phyloP scores from a whole-genome alignment of 2,797 vertebrate genomes.

The Lindbergichthys nudifrons region DNA sequence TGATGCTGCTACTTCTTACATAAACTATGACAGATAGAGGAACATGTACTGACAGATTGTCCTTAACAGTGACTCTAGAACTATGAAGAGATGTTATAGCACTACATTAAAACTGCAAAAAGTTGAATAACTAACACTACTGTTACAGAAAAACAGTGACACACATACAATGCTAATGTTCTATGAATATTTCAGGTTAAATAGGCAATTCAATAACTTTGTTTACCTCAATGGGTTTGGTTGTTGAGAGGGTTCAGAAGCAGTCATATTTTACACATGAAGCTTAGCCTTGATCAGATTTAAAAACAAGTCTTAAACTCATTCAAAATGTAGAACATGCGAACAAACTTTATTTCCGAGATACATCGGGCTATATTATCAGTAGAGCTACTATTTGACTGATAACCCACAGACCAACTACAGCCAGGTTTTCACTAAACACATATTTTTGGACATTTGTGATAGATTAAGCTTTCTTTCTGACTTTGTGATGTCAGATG shows the following conservation, averaged over 20 bases:
- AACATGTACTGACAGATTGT: not conserved
- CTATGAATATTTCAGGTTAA: slow-evolving; percentile 16
- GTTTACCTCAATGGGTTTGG: not conserved
- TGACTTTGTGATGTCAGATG: too few species aligned
- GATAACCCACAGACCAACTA: too few species aligned
- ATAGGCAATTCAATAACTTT: slow-evolving; percentile 15
- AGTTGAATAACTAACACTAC: not conserved
- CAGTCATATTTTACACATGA: slow-evolving; percentile 31
- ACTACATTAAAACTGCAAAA: not conserved
- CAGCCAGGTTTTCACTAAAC: too few species aligned
- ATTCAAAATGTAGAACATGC: not conserved
- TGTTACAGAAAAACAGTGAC: slow-evolving; percentile 6
- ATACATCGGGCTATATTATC: not conserved
- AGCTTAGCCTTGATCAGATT: slow-evolving; percentile 23
- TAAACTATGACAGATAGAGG: not conserved
- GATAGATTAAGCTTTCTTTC: too few species aligned
- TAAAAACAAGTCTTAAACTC: slow-evolving; percentile 19
- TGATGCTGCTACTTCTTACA: not conserved
- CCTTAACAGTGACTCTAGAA: not conserved
- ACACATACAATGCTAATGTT: slow-evolving; percentile 23
- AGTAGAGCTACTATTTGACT: not conserved
- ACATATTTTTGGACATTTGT: too few species aligned
- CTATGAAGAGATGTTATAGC: not conserved
- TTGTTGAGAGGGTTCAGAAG: slow-evolving; percentile 3
- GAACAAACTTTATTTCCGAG: not conserved